Conservation (phyloP, 2,888 invertebrate genomes). For the Ctenicera cuprea region DNA sequence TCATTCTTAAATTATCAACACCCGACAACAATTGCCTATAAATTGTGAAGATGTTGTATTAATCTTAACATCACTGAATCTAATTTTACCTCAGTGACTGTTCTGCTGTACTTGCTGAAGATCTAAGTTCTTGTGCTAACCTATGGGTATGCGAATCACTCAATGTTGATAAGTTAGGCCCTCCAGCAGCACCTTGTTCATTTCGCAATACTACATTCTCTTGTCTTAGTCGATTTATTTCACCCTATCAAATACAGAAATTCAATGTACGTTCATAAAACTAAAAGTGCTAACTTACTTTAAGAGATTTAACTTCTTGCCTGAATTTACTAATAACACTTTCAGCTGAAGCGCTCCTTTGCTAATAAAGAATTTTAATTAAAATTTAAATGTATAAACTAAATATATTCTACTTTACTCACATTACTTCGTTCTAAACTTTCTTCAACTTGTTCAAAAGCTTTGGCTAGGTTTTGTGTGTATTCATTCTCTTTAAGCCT, state of each 20-base stretch:
- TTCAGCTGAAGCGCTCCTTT: slow-evolving; percentile 78
- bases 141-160: slow-evolving; percentile 71
- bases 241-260: slow-evolving; percentile 70
- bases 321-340: slow-evolving; percentile 78
- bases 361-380: slow-evolving; percentile 71
- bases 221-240: slow-evolving; percentile 72
- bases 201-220: slow-evolving; percentile 74
- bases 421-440: slow-evolving; percentile 77
- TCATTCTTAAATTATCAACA: slow-evolving; percentile 79
- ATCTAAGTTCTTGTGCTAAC: slow-evolving; percentile 77
- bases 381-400: slow-evolving; percentile 1
- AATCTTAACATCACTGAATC: neutral
- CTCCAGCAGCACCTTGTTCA: slow-evolving; percentile 72
- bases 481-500: slow-evolving; percentile 75
- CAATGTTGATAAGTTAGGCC: slow-evolving; percentile 65
- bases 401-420: slow-evolving; percentile 58
- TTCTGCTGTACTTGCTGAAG: slow-evolving; percentile 80
- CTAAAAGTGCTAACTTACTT: slow-evolving; percentile 74
- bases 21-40: slow-evolving; percentile 80
- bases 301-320: slow-evolving; percentile 82
- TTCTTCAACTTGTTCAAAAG: slow-evolving; percentile 77
- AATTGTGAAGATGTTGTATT: slow-evolving; percentile 43
- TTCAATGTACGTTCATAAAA: slow-evolving; percentile 3
- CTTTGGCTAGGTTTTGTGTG: slow-evolving; percentile 75
- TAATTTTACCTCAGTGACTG: slow-evolving; percentile 76